Base-by-base conservation (phyloP, 2,113 vertebrate species). In the Engystomops pustulosus region DNA sequence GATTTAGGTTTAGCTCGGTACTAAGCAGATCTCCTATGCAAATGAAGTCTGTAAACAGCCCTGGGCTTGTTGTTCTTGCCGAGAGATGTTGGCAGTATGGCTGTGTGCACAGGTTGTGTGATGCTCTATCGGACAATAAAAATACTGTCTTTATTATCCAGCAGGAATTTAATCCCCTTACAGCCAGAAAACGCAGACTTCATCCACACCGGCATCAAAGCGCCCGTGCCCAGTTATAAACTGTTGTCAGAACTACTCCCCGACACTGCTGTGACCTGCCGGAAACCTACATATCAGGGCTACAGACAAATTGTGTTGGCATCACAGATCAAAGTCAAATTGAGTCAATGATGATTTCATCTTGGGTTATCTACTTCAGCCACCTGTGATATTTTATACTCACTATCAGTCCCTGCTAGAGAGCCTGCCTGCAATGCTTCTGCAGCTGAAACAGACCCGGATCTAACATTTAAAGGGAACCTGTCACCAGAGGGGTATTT, bases 1-100 rank as follows among this genome's bases (percentile, higher is more conserved):
- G 81, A 74, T 83, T 75, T 83, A 47, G 70, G 70, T 75, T 27
- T 83, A 53, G 53, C 70, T 75, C 3, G 44, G 70, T 75, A 38
- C 44, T 83, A 75, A 75, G 72, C 70, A 75, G 70, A 75, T 83
- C 81, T 83, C 38, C 55, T 49, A 83, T 83, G 81, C 51, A 83
- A 83, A 83, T 75, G 70, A 62, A 30, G 53, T 47, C 34, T 65
- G 51, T 47, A 83, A 83, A 83, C 81, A 83, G 81, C 81, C 81
- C 55, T 36, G 71, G 81, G 81, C 81, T 83, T 75, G 51, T 72
- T 65, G 81, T 75, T 34, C 71, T 75, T 83, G 69, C 81, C 10
- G 71, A 23, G 53, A 75, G 34, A 81, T 72, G 41, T 41, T 81
- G 80, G 80, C 80, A 81, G 79, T 18, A 81, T 10, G 60, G 62